These are phyloP conservation scores for Unio delphinus DNA, from an alignment of 2,888 invertebrate species.

Conservation along the genomic window DNA sequence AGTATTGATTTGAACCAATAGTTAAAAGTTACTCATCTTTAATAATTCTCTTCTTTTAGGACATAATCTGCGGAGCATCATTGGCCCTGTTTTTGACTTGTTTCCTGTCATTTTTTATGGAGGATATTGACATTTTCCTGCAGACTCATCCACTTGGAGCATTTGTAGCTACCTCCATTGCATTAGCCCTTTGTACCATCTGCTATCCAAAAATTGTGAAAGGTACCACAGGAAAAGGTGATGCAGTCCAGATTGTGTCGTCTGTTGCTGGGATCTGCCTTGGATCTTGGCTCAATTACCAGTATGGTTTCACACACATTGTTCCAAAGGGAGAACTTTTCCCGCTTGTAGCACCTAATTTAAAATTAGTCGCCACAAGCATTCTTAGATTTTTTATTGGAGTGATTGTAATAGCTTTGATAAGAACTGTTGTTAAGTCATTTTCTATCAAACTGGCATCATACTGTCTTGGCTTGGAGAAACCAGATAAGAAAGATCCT, in stretches of 20 bases:
- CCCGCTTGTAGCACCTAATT: constrained; percentile 36
- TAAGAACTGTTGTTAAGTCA: constrained; percentile 38
- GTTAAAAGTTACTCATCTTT: neutral
- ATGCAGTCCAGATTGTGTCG: constrained; percentile 54
- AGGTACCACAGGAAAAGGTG: constrained; percentile 43
- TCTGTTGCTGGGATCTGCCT: constrained; percentile 39
- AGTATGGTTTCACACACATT: constrained; percentile 42
- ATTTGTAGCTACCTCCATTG: constrained; percentile 39
- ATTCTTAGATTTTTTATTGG: constrained; percentile 51
- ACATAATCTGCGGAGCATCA: constrained; percentile 48
- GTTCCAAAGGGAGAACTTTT: constrained; percentile 21
- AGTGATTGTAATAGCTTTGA: constrained; percentile 28
- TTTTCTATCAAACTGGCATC: constrained; percentile 46
- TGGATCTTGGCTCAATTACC: constrained; percentile 53
- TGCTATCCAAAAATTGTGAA: constrained; percentile 51
- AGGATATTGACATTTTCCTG: constrained; percentile 51
- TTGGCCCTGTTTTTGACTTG: constrained; percentile 34
- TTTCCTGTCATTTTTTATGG: constrained; percentile 36
- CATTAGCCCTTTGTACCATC: constrained; percentile 51
- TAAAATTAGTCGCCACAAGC: constrained; percentile 39
- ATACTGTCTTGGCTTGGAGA: constrained; percentile 44
- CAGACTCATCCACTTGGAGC: constrained; percentile 52
- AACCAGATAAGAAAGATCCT: constrained; percentile 50
- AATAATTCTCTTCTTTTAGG: constrained; percentile 39
- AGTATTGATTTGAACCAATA: neutral